Percentiles rank a stretch among this genome's conserved stretches.
Conservation (phyloP, 92 coral and sea anemone genomes). For the Actinernus sp. region DNA sequence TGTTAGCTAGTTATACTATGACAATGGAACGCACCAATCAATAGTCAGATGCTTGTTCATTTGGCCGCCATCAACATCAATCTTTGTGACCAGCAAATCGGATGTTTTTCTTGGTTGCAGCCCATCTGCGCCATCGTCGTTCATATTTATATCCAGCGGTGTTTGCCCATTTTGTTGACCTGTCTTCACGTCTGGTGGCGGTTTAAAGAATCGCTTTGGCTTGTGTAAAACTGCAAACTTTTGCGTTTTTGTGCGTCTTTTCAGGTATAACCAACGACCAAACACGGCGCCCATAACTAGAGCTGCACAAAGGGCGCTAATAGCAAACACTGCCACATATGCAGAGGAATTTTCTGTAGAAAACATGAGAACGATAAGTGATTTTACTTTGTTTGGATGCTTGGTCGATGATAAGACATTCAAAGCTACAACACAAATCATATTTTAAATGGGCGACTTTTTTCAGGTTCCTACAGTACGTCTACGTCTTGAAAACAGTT, state of each 20-base stretch:
- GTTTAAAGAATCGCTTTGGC: constrained; percentile 63
- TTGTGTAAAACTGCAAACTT: constrained; percentile 51
- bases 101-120: constrained; percentile 21
- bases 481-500: too few species aligned
- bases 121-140: constrained; percentile 26
- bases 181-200: constrained; percentile 18
- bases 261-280: constrained; percentile 36
- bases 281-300: constrained; percentile 49
- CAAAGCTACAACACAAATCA: too few species aligned
- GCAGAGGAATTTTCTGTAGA: constrained; percentile 52
- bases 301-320: constrained; percentile 62
- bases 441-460: too few species aligned
- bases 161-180: constrained; percentile 49
- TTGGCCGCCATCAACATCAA: constrained; percentile 53
- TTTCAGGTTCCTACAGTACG: too few species aligned
- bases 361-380: neutral
- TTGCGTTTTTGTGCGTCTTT: constrained; percentile 31
- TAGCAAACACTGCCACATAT: constrained; percentile 55
- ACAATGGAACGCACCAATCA: constrained; percentile 26
- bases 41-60: constrained; percentile 38
- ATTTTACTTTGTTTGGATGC: too few species aligned
- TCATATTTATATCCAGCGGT: constrained; percentile 19
- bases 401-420: too few species aligned
- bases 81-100: constrained; percentile 54
- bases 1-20: too few species aligned